Evolutionary conservation across 2,797 vertebrate genomes (phyloP), one percentile per base, ranked within the genome.

Genomic region (Halcyon chelicuti): DNA sequence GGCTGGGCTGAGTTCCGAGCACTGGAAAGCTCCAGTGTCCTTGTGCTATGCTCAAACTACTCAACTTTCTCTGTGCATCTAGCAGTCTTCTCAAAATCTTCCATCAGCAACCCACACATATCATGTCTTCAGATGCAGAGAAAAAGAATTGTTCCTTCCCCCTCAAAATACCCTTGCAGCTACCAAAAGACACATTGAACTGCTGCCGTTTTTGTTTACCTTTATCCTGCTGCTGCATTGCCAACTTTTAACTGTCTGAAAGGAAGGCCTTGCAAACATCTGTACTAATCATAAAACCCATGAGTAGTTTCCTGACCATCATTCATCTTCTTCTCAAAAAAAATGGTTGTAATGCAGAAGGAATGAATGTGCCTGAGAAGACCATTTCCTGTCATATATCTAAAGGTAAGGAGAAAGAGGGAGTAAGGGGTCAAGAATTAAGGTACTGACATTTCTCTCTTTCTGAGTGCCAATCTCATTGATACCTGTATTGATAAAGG

Each of bases 401-500:
- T 83, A 42, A 83, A 60, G 8, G 10, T 22, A 28, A 44, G 44
- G 10, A 81, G 29, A 79, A 85, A 49, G 60, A 57, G 3, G 29
- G 22, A 35, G 10, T 0, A 4, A 78, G 31, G 5, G 3, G 14
- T 35, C 20, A 61, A 71, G 18, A 67, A 13, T 37, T 44, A 60
- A 71, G 6, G 4, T 51, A 47, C 6, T 47, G 60, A 87, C 2
- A 40, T 47, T 84, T 19, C 37, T 71, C 37, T 66, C 39, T 81
- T 70, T 77, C 25, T 17, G 2, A 57, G 13, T 31, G 35, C 16
- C 42, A 55, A 3, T 3, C 3, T 51, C 22, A 57, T 4, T 14
- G 25, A 31, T 33, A 14, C 0, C 2, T 26, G 5, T 31, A 9
- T 29, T 0, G 0, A 35, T 46, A 57, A 74, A 71, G 3, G 35